phyloP scores from a whole-genome alignment of 2,797 vertebrate genomes.

The Momotus momota region DNA sequence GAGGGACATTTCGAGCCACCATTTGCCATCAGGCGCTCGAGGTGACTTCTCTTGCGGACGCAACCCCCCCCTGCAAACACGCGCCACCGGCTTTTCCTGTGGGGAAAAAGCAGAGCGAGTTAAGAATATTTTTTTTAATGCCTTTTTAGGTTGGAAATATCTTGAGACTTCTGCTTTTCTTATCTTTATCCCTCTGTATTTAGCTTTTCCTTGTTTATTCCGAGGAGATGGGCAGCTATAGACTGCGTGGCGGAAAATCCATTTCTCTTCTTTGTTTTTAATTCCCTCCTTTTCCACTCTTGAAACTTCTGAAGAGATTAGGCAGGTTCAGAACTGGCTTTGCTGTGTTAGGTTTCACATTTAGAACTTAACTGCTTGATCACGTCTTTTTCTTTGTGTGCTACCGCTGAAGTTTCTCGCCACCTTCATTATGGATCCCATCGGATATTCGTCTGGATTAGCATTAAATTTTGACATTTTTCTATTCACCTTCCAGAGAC shows the following conservation, averaged over 20 bases:
- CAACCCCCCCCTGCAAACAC: not conserved
- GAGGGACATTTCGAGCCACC: not conserved
- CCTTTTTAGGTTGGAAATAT: not conserved
- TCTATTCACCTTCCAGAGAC: conserved; percentile 40
- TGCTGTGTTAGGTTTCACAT: conserved; percentile 7
- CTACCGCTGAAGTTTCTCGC: not conserved
- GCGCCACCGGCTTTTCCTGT: not conserved
- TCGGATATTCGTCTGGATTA: conserved; percentile 29
- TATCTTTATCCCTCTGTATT: not conserved
- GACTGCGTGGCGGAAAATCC: not conserved
- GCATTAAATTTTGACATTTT: conserved; percentile 42
- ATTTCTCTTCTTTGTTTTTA: not conserved
- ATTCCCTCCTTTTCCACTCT: conserved; percentile 4
- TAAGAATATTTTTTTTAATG: not conserved
- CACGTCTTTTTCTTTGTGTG: not conserved
- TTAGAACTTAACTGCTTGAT: not conserved
- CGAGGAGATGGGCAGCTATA: not conserved
- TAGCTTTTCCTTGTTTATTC: conserved; percentile 19
- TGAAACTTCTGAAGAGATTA: conserved; percentile 18
- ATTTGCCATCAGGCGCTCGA: accelerated
- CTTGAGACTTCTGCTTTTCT: not conserved
- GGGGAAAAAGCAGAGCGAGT: not conserved
- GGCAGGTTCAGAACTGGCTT: conserved; percentile 4
- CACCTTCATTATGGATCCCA: conserved; percentile 4
- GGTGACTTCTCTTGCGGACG: not conserved